Conservation (phyloP, 2,113 vertebrate species). For the Xiphophorus hellerii region DNA sequence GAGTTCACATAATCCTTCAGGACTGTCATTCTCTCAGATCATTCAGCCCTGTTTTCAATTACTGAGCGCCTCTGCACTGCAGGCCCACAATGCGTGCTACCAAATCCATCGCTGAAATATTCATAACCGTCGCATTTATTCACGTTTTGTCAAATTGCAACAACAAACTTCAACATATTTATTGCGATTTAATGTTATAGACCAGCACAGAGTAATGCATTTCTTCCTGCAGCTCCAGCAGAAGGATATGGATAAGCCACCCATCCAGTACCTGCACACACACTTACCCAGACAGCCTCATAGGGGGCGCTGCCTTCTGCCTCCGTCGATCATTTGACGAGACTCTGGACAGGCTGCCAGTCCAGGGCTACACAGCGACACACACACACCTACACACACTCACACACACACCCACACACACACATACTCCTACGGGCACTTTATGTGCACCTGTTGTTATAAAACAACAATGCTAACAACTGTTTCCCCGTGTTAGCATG, state of each 20-base stretch:
- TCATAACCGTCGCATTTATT: not conserved
- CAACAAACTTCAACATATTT: not conserved
- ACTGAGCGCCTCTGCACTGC: conserved; percentile 55
- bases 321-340: not conserved
- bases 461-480: no score
- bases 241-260: no score
- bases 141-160: not conserved
- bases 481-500: no score
- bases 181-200: not conserved
- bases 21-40: conserved; percentile 75
- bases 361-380: not conserved
- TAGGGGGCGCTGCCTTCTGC: no score
- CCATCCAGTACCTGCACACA: no score
- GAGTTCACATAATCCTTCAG: conserved; percentile 78
- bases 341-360: not conserved
- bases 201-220: not conserved
- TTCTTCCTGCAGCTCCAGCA: not conserved
- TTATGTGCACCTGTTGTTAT: not conserved
- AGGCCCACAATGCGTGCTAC: conserved; percentile 61
- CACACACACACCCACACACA: not conserved
- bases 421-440: not conserved
- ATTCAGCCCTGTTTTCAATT: conserved; percentile 79
- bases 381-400: no score
- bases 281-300: no score
- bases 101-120: not conserved